Evolutionary conservation across 2,113 vertebrate genomes (phyloP).

Genomic region (Fulmarus glacialis): DNA sequence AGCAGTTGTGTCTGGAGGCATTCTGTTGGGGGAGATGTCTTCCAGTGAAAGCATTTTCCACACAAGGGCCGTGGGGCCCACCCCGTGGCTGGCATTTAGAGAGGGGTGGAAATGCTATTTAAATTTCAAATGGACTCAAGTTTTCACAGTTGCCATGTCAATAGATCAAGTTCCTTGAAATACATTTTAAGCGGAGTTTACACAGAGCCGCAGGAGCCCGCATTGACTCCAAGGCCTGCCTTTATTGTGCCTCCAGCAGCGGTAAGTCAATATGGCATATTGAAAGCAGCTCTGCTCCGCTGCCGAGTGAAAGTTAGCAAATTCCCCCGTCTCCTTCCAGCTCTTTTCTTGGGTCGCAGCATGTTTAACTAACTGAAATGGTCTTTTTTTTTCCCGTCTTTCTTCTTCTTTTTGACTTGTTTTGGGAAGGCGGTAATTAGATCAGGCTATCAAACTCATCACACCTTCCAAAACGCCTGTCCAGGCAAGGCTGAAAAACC

Average conservation of each 20-base stretch:
- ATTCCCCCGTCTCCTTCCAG: constrained; percentile 19
- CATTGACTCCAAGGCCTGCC: constrained; percentile 47
- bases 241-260: constrained; percentile 55
- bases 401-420: not conserved
- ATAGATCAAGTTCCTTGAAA: constrained; percentile 70
- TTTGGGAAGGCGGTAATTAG: not conserved
- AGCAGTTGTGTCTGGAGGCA: constrained; percentile 70
- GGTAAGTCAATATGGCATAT: constrained; percentile 52
- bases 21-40: constrained; percentile 67
- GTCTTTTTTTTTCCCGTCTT: not conserved
- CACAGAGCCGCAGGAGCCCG: constrained; percentile 58
- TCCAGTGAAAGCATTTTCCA: constrained; percentile 61
- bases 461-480: not conserved
- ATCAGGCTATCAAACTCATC: not conserved
- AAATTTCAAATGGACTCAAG: constrained; percentile 71
- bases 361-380: constrained; percentile 25
- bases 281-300: constrained; percentile 44
- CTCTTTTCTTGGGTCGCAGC: not conserved
- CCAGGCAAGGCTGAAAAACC: not conserved
- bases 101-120: constrained; percentile 66
- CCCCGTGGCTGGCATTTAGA: constrained; percentile 37
- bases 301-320: constrained; percentile 56
- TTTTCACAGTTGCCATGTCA: constrained; percentile 68
- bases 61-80: constrained; percentile 41
- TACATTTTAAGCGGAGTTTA: constrained; percentile 69